Conservation (phyloP, 2,888 invertebrate genomes). For the Drosophila anomelani region DNA sequence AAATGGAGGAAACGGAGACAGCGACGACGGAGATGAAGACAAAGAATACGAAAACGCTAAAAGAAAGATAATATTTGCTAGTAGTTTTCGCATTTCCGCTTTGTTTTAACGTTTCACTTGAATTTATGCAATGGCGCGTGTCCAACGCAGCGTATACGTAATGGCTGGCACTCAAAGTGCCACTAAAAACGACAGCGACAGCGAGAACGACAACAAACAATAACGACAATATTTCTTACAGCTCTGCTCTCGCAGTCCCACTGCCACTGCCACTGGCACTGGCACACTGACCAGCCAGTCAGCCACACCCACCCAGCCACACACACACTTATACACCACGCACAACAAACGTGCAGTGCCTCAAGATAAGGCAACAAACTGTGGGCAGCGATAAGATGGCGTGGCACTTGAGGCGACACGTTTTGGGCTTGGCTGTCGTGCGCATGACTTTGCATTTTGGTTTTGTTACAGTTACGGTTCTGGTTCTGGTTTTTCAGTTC, state of each 20-base stretch:
- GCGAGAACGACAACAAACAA: slow-evolving; percentile 60
- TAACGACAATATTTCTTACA: slow-evolving; percentile 71
- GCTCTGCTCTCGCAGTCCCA: slow-evolving; percentile 32
- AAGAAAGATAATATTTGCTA: slow-evolving; percentile 63
- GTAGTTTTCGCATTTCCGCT: slow-evolving; percentile 76
- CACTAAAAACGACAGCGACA: slow-evolving; percentile 65
- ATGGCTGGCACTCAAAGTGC: slow-evolving; percentile 70
- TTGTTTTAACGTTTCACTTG: slow-evolving; percentile 81
- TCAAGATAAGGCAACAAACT: slow-evolving; percentile 76
- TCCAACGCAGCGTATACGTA: slow-evolving; percentile 79
- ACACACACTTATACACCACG: slow-evolving; percentile 22
- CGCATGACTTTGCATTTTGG: slow-evolving; percentile 68
- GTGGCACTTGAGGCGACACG: slow-evolving; percentile 73
- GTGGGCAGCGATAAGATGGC: slow-evolving; percentile 73
- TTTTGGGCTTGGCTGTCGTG: slow-evolving; percentile 72
- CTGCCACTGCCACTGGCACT: not conserved
- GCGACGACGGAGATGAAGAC: slow-evolving; percentile 33
- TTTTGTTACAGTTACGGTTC: slow-evolving; percentile 47
- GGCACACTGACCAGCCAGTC: slow-evolving; percentile 39
- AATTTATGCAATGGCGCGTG: slow-evolving; percentile 81
- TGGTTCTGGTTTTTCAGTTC: slow-evolving; percentile 33
- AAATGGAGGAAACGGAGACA: slow-evolving; percentile 13
- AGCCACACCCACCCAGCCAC: slow-evolving; percentile 43
- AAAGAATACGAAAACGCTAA: slow-evolving; percentile 45
- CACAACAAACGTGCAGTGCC: slow-evolving; percentile 58